Base-by-base conservation (phyloP, 1,140 invertebrate species). In the Drosophila tani region DNA sequence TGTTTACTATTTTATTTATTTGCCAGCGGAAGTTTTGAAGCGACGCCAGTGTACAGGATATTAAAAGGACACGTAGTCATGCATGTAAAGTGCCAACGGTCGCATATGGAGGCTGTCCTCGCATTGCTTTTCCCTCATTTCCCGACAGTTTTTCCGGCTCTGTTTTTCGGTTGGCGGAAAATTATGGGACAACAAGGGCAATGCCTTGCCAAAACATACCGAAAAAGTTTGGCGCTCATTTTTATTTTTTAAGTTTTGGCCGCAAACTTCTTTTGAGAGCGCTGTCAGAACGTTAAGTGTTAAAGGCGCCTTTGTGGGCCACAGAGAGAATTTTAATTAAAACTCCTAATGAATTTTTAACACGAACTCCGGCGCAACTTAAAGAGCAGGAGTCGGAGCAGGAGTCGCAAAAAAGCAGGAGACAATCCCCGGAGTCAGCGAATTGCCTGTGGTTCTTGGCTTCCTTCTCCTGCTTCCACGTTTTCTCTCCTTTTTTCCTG, bases 1-100 rank as follows among this genome's bases (percentile, higher is more conserved):
- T 71, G 66, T 24, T 40, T 59, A 38, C 70, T 50, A 60, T 71
- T 81, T 83, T 78, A 87, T 87, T 88, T 87, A 83, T 87, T 81
- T 81, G 62, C 55, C 41, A 57, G 62, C 81, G 84, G 77, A 87
- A 83, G 80, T 68, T 87, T 78, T 83, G 77, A 70, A 81, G 73
- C 79, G 41, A 35, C 68, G 65, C 41, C 75, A 47, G 43, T 78
- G 32, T 12, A 59, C 84, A 84, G 84, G 84, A 88, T 87, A 87
- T 87, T 88, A 87, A 88, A 87, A 84, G 84, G 77, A 88, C 81
- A 84, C 66, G 84, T 88, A 88, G 77, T 88, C 83, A 83, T 78
- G 83, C 83, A 83, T 88, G 77, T 78, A 74, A 81, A 88, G 68
- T 81, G 77, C 84, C 73, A 75, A 76, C 70, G 63, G 83, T 67